Evolutionary conservation across 2,888 invertebrate species (phyloP).

Genomic region (Chrysotoxum bicinctum): DNA sequence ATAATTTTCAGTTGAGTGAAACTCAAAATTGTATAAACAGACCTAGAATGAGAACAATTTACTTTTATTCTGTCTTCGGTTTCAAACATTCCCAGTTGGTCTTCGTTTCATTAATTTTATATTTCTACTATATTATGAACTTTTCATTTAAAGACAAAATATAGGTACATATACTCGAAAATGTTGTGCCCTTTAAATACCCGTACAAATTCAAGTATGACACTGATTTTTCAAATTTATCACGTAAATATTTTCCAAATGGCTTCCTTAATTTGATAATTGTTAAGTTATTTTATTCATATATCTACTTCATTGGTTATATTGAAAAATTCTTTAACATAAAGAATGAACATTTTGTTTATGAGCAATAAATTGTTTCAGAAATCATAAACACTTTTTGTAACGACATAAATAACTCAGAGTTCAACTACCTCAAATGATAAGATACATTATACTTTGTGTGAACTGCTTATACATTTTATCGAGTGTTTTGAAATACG

Average conservation of each 20-base stretch:
- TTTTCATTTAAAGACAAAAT: no score
- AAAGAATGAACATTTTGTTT: background rate
- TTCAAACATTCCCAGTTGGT: no score
- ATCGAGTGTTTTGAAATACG: background rate
- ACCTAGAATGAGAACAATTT: no score
- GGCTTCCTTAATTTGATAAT: background rate
- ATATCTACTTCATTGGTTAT: background rate
- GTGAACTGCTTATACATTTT: conserved; percentile 12
- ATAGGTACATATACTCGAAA: no score
- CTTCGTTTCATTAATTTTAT: no score
- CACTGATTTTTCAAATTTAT: no score
- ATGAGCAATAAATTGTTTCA: conserved; percentile 35
- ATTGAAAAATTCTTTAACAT: background rate
- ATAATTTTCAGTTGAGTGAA: no score
- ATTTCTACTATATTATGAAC: no score
- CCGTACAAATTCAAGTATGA: no score
- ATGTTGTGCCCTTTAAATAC: no score
- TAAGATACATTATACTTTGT: background rate
- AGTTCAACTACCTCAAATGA: conserved; percentile 29
- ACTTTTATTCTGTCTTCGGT: no score
- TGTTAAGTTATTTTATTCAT: background rate
- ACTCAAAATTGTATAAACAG: no score
- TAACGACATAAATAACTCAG: conserved; percentile 8
- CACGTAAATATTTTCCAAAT: background rate
- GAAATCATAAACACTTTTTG: conserved; percentile 23